phyloP scores from a whole-genome alignment of 2,113 vertebrate genomes.

The Ictidomys tridecemlineatus region DNA sequence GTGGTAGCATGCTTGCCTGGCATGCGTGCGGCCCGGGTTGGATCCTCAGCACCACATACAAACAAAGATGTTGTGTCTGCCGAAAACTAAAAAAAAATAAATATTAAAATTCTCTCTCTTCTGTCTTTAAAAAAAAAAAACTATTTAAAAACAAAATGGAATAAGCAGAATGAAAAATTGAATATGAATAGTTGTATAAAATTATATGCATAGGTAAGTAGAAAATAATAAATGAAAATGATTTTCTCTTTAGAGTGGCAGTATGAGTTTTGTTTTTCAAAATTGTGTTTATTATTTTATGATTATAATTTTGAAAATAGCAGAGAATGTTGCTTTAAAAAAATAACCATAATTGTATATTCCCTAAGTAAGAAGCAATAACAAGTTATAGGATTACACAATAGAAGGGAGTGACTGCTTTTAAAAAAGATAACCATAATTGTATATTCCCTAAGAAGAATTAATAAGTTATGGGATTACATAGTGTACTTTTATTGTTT shows the following conservation, averaged over 20 bases:
- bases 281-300: background rate
- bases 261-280: background rate
- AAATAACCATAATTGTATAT: background rate
- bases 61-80: too few relatives aligned
- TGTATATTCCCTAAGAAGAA: background rate
- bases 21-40: too few relatives aligned
- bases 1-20: too few relatives aligned
- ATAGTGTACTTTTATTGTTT: background rate
- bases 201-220: background rate
- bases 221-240: background rate
- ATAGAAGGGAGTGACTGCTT: background rate
- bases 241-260: background rate
- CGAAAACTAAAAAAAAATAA: too few relatives aligned
- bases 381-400: too few relatives aligned
- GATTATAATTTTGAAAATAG: conserved; percentile 3
- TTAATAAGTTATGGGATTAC: background rate
- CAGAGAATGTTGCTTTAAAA: background rate
- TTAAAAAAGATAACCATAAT: background rate
- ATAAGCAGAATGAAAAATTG: background rate
- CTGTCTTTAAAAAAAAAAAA: too few relatives aligned
- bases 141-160: background rate
- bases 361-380: background rate
- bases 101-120: too few relatives aligned
- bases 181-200: background rate
- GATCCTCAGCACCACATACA: too few relatives aligned